Percentiles rank a stretch among this genome's conserved stretches.
phyloP scores from a whole-genome alignment of 2,797 vertebrate species.

The Pteropus rufus region DNA sequence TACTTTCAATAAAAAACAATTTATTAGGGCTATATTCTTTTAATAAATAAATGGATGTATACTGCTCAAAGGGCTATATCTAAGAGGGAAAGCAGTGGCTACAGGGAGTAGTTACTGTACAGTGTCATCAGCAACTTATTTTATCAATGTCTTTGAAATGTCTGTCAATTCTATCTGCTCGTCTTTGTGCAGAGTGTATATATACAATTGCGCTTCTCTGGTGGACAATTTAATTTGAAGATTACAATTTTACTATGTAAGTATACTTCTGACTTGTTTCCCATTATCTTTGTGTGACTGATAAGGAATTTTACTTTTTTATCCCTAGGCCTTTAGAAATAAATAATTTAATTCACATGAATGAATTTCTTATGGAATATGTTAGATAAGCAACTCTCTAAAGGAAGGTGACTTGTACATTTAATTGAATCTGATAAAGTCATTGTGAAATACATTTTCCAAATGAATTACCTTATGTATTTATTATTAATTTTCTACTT shows the following conservation, averaged over 20 bases:
- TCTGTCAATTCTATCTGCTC: not conserved
- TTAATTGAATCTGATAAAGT: constrained; percentile 41
- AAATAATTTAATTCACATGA: constrained; percentile 21
- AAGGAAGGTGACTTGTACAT: not conserved
- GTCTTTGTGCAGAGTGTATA: not conserved
- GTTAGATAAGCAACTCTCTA: not conserved
- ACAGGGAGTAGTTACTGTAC: not conserved
- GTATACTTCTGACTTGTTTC: not conserved
- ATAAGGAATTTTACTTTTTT: not conserved
- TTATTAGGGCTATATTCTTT: not conserved
- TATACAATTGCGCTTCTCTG: not conserved
- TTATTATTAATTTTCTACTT: not conserved
- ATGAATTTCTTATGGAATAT: not conserved
- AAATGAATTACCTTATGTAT: not conserved
- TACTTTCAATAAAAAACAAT: not conserved
- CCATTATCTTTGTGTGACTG: not conserved
- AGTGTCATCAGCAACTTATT: not conserved
- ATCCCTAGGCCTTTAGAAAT: not conserved
- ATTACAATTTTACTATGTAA: constrained; percentile 2
- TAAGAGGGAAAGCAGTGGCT: not conserved
- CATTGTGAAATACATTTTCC: not conserved
- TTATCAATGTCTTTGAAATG: not conserved
- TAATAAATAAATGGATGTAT: not conserved
- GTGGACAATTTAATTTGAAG: not conserved
- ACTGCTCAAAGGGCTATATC: not conserved